These are phyloP conservation scores for Picus viridis DNA, from an alignment of 2,797 vertebrate genomes.

Conservation along the genomic window DNA sequence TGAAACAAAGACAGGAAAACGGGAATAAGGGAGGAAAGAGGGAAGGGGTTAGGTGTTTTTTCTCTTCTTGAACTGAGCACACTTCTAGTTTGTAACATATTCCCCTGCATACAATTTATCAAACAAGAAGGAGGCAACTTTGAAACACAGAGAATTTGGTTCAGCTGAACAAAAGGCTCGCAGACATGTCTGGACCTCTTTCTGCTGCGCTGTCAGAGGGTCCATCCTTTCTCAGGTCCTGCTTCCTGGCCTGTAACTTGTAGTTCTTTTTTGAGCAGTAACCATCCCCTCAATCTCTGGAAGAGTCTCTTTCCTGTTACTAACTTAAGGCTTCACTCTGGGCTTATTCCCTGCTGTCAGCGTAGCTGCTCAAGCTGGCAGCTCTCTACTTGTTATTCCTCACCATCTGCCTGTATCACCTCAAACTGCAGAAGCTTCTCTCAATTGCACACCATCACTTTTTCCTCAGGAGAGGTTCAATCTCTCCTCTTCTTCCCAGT, in stretches of 20 bases:
- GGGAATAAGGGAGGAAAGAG: too few relatives aligned
- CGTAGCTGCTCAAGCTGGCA: slow-evolving; percentile 23
- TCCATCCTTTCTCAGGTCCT: neutral
- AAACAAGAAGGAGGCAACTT: neutral
- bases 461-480: neutral
- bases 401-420: slow-evolving; percentile 18
- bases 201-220: fast-evolving
- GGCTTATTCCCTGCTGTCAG: neutral
- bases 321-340: neutral
- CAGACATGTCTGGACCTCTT: neutral
- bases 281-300: neutral
- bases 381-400: neutral
- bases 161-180: neutral
- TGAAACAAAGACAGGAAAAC: neutral
- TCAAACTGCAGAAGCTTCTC: neutral
- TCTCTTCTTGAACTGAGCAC: neutral
- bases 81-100: neutral
- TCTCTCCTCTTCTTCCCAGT: neutral
- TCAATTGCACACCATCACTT: neutral
- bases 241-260: neutral
- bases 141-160: fast-evolving
- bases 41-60: neutral
- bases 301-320: neutral
- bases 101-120: neutral
- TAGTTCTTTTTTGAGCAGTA: neutral